phyloP scores from a whole-genome alignment of 2,888 invertebrate species.

The Leucoma salicis region DNA sequence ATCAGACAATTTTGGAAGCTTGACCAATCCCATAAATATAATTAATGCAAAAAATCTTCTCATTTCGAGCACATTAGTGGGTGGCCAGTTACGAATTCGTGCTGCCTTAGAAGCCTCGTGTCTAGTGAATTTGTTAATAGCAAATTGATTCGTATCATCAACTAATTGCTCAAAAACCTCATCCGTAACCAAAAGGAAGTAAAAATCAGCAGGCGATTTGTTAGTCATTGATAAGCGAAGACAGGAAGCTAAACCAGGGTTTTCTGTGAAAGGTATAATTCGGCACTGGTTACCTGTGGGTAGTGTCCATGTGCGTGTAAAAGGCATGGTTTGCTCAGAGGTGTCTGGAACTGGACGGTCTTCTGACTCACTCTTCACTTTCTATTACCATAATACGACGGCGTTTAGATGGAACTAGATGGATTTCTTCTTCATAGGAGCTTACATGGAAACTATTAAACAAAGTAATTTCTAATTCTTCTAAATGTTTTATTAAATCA shows the following conservation, averaged over 20 bases:
- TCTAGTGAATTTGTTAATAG: constrained; percentile 1
- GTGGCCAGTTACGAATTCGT: constrained; percentile 3
- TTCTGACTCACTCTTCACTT: constrained; percentile 1
- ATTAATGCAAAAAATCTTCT: constrained; percentile 37
- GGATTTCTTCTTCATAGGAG: constrained; percentile 1
- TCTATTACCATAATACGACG: constrained; percentile 4
- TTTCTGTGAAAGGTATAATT: constrained; percentile 10
- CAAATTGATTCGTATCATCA: constrained; percentile 6
- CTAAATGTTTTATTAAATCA: constrained; percentile 2
- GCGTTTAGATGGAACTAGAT: background rate
- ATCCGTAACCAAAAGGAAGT: background rate
- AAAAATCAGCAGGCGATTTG: constrained; percentile 3
- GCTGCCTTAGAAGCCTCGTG: background rate
- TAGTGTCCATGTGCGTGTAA: constrained; percentile 2
- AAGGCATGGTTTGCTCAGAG: background rate
- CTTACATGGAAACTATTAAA: constrained; percentile 2
- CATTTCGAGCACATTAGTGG: constrained; percentile 3
- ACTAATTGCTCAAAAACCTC: constrained; percentile 6
- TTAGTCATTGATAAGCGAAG: background rate
- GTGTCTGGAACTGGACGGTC: background rate
- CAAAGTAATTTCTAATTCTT: background rate
- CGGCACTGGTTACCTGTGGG: constrained; percentile 9
- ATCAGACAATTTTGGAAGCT: constrained; percentile 31
- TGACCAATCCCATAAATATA: constrained; percentile 38
- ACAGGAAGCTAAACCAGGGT: constrained; percentile 4